Base-by-base conservation (phyloP, 2,797 vertebrate species). In the Helostoma temminkii region DNA sequence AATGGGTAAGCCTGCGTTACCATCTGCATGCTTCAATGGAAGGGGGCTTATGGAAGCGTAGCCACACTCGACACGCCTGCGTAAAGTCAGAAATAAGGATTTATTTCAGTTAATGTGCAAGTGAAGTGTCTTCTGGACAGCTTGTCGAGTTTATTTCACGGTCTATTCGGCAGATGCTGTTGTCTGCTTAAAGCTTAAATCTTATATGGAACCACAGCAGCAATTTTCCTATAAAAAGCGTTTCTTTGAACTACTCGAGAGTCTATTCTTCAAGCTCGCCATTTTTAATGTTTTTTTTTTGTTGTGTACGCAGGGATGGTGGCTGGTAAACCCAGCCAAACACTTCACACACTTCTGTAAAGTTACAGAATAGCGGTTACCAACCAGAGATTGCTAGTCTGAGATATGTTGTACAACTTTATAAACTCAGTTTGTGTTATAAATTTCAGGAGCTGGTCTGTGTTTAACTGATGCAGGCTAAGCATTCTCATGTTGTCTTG, bases 1-100 rank as follows among this genome's bases (percentile, higher is more conserved):
- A 94, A 95, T 95, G 94, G 94, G 94, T 95, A 90, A 95, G 93
- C 62, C 71, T 62, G 83, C 62, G 64, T 84, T 76, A 71, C 78
- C 67, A 52, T 89, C 71, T 86, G 87, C 87, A 91, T 87, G 91
- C 88, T 89, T 91, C 89, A 90, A 61, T 91, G 84, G 58, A 81
- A 78, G 47, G 69, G 72, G 75, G 53, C 65, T 77, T 72, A 83
- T 76, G 84, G 86, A 82, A 81, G 73, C 84, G 62, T 53, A 76
- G 81, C 76, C 73, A 69, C 66, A 39, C 74, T 77, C 84, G 71
- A 46, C 74, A 80, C 73, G 88, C 74, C 75, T 90, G 87, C 83
- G 81, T 89, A 83, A 88, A 81, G 37, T 22, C 19, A 86, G 46
- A 85, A 83, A 85, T 77, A 60, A 72, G 62, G 57, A 36, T 76